These are phyloP conservation scores for Leucophora obtusa DNA, from an alignment of 2,888 invertebrate species.

Conservation along the genomic window DNA sequence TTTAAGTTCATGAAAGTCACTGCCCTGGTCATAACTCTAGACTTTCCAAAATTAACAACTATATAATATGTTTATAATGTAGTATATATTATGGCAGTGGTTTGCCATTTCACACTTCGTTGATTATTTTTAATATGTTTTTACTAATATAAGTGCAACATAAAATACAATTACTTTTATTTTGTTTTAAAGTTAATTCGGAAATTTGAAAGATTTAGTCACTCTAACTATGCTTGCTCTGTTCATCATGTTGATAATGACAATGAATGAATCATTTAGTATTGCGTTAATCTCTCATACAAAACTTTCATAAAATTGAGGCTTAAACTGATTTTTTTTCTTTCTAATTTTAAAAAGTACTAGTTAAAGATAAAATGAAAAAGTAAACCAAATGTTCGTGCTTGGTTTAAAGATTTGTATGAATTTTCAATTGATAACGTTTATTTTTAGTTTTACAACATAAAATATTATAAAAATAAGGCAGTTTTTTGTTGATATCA, in stretches of 20 bases:
- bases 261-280: slow-evolving; percentile 36
- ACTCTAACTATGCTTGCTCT: slow-evolving; percentile 15
- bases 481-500: slow-evolving; percentile 1
- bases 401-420: not conserved
- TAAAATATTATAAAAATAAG: slow-evolving; percentile 1
- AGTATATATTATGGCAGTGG: not conserved
- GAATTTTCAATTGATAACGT: slow-evolving; percentile 6
- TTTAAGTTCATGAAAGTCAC: too few relatives aligned
- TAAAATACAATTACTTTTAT: slow-evolving; percentile 14
- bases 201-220: slow-evolving; percentile 42
- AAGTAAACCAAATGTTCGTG: not conserved
- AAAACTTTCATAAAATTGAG: slow-evolving; percentile 48
- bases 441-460: not conserved
- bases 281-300: not conserved
- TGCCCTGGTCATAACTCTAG: too few relatives aligned
- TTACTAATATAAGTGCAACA: slow-evolving; percentile 32
- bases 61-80: not conserved
- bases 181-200: slow-evolving; percentile 18
- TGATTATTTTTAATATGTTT: slow-evolving; percentile 8
- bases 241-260: slow-evolving; percentile 11
- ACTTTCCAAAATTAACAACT: too few relatives aligned
- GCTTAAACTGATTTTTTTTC: slow-evolving; percentile 24
- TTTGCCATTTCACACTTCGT: slow-evolving; percentile 47
- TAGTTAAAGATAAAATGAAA: not conserved
- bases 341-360: not conserved